Evolutionary conservation across 1,140 invertebrate genomes (phyloP), one percentile per base, ranked within the genome.

Genomic region (Homalodisca vitripennis): DNA sequence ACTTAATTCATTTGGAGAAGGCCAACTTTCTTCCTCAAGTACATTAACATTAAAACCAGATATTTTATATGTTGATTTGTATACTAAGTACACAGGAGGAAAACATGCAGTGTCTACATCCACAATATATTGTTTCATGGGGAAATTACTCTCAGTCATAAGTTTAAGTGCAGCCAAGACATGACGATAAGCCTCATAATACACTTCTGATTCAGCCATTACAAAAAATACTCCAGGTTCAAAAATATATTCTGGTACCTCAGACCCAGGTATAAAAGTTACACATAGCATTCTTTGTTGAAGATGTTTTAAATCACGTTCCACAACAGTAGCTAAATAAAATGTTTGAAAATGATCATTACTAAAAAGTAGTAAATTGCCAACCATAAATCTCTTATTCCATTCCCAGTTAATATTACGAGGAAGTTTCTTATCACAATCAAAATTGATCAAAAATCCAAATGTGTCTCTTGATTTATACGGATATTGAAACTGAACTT

Each of bases 321-420:
- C 67, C 17, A 66, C 66, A 26, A 93, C 86, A 0, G 84, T 87
- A 22, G 85, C 91, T 73, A 91, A 85, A 27, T 89, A 77, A 34
- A 91, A 79, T 34, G 83, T 84, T 26, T 83, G 77, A 77, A 92
- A 93, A 53, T 88, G 81, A 74, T 90, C 85, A 12, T 72, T 79
- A 0, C 88, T 89, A 29, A 94, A 83, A 71, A 89, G 85, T 0
- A 94, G 73, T n/a, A 94, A 78, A 0, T 89, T 87, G 0, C 92
- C 92, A 78, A 79, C 86, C 75, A 92, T 83, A 29, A 93, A 84
- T 62, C 87, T 79, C 75, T 87, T 86, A 0, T 82, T 81, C 32
- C 77, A 73, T 67, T 78, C 79, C 75, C 76, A 80, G 3, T 72
- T 75, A 17, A 77, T 74, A 41, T 69, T 74, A 2, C n/a, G 2